Percentiles rank a stretch among this genome's conserved stretches.
Conservation (phyloP, 2,113 vertebrate species). For the Semicossyphus pulcher region DNA sequence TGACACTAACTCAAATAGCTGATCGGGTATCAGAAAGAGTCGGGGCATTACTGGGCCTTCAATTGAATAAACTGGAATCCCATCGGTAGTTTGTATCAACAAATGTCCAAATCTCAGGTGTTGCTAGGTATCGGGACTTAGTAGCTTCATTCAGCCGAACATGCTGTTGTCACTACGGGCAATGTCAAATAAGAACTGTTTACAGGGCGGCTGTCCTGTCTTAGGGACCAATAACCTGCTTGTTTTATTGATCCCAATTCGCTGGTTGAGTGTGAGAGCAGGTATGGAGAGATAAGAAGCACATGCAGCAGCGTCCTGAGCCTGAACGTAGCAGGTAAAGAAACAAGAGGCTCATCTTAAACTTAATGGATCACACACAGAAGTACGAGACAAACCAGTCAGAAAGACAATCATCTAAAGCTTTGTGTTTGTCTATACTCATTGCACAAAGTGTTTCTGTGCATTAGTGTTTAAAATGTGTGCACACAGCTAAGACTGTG, state of each 20-base stretch:
- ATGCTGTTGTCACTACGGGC: constrained; percentile 51
- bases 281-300: constrained; percentile 32
- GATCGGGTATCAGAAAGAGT: too few species aligned
- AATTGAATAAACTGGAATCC: too few species aligned
- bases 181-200: constrained; percentile 54
- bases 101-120: neutral
- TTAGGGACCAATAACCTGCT: constrained; percentile 44
- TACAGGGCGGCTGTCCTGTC: constrained; percentile 48
- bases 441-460: neutral
- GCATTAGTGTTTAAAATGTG: constrained; percentile 15
- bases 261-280: constrained; percentile 46
- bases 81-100: neutral
- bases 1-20: too few species aligned
- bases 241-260: constrained; percentile 71
- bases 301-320: constrained; percentile 4
- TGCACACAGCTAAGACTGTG: constrained; percentile 24
- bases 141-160: constrained; percentile 40
- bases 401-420: constrained; percentile 36
- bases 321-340: constrained; percentile 14
- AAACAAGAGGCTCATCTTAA: constrained; percentile 41
- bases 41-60: too few species aligned
- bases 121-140: neutral
- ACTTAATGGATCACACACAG: constrained; percentile 31
- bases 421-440: constrained; percentile 34
- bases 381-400: constrained; percentile 36